Percentiles rank a stretch among this genome's conserved stretches.
Evolutionary conservation across 2,888 invertebrate genomes (phyloP).

Genomic region (Tenthredo scrophulariae): DNA sequence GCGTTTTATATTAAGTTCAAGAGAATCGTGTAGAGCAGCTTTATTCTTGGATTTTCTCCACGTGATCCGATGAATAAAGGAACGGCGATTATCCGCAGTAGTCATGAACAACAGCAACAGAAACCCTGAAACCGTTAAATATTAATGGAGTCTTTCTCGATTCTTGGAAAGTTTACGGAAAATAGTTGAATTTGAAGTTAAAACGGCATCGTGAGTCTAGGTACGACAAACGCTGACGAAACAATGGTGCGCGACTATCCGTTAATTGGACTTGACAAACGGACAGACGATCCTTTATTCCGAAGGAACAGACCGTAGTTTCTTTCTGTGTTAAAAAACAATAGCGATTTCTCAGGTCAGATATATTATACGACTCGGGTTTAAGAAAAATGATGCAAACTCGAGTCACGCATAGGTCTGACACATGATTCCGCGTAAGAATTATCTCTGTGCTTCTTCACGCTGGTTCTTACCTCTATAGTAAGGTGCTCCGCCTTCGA

Average conservation of each 20-base stretch:
- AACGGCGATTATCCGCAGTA: conserved; percentile 14
- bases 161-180: neutral
- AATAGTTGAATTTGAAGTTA: conserved; percentile 7
- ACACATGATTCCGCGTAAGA: neutral
- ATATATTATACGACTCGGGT: neutral
- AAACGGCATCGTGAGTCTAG: neutral
- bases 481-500: conserved; percentile 54
- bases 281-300: conserved; percentile 50
- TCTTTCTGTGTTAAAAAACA: neutral
- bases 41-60: neutral
- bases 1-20: conserved; percentile 1
- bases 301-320: neutral
- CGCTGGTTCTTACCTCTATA: neutral
- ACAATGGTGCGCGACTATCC: conserved; percentile 45
- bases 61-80: conserved; percentile 37
- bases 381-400: neutral
- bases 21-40: neutral
- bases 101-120: neutral
- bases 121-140: conserved; percentile 40
- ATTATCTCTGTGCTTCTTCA: neutral
- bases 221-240: conserved; percentile 1
- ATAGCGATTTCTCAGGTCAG: conserved; percentile 1
- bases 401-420: neutral
- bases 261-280: conserved; percentile 51
- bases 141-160: conserved; percentile 15